Evolutionary conservation across 2,888 invertebrate species (phyloP).

Genomic region (Fragum fragum): DNA sequence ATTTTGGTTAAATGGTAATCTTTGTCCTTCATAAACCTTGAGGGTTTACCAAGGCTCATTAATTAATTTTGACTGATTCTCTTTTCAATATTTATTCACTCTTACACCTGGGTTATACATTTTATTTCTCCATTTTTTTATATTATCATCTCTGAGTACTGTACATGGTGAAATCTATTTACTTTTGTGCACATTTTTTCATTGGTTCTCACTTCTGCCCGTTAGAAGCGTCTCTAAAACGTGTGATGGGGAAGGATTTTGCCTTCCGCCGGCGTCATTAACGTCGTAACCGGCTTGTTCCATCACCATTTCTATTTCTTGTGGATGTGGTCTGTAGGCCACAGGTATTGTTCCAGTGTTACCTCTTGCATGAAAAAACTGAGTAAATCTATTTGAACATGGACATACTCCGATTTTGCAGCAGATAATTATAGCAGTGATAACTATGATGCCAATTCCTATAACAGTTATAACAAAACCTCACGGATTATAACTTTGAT

Average conservation of each 20-base stretch:
- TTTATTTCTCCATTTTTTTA: neutral
- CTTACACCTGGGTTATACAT: neutral
- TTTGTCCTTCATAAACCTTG: neutral
- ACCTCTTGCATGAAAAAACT: neutral
- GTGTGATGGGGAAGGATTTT: neutral
- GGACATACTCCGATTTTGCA: neutral
- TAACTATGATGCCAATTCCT: neutral
- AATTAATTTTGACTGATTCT: neutral
- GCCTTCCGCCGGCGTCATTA: constrained; percentile 1
- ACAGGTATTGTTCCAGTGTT: neutral
- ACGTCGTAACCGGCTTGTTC: neutral
- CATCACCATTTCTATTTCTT: constrained; percentile 1
- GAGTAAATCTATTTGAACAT: neutral
- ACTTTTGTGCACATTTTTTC: too few species aligned
- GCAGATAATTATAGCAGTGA: neutral
- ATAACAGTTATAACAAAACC: neutral
- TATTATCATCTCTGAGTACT: neutral
- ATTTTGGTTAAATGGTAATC: neutral
- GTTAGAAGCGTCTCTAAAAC: neutral
- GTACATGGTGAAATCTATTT: too few species aligned
- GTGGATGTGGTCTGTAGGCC: neutral
- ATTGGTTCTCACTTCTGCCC: neutral
- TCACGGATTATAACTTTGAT: neutral
- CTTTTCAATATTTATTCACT: neutral
- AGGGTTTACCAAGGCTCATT: neutral